A percentile compares a stretch with the other conserved stretches of the same genome.
These are phyloP conservation scores for Anticlea derivata DNA, from an alignment of 2,888 invertebrate species.

Conservation along the genomic window DNA sequence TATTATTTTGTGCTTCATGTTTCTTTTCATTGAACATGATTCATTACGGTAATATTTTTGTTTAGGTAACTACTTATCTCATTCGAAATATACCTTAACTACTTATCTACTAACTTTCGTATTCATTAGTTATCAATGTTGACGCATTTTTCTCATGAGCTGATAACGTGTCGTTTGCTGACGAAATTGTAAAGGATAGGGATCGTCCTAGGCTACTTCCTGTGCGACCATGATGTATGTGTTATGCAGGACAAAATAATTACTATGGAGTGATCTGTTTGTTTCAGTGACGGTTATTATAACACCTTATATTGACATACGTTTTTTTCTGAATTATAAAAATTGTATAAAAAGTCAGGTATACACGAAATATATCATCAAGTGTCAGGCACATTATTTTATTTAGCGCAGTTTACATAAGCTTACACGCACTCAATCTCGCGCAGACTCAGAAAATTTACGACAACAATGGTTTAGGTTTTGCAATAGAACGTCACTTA, in stretches of 20 bases:
- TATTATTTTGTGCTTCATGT: no score
- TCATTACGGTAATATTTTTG: slow-evolving; percentile 24
- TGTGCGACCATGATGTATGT: neutral
- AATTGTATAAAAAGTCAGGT: no score
- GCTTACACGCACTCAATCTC: slow-evolving; percentile 23
- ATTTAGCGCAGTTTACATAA: slow-evolving; percentile 20
- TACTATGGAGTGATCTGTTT: no score
- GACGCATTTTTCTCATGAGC: slow-evolving; percentile 14
- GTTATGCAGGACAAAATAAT: neutral
- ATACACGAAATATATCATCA: neutral
- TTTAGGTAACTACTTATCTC: slow-evolving; percentile 20
- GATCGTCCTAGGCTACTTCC: neutral
- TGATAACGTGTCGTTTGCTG: slow-evolving; percentile 1
- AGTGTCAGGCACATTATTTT: slow-evolving; percentile 21
- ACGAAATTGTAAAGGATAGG: neutral
- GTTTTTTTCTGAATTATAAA: no score
- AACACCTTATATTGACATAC: no score
- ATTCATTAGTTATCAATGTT: slow-evolving; percentile 11
- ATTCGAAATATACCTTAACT: slow-evolving; percentile 3
- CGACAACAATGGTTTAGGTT: slow-evolving; percentile 45
- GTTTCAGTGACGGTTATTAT: no score
- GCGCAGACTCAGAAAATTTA: slow-evolving; percentile 40
- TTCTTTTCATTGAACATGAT: slow-evolving; percentile 28
- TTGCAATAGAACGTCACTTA: slow-evolving; percentile 40
- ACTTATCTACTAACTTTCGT: slow-evolving; percentile 2